These are phyloP conservation scores for Python bivittatus DNA, from an alignment of 2,113 vertebrate species.

Conservation along the genomic window DNA sequence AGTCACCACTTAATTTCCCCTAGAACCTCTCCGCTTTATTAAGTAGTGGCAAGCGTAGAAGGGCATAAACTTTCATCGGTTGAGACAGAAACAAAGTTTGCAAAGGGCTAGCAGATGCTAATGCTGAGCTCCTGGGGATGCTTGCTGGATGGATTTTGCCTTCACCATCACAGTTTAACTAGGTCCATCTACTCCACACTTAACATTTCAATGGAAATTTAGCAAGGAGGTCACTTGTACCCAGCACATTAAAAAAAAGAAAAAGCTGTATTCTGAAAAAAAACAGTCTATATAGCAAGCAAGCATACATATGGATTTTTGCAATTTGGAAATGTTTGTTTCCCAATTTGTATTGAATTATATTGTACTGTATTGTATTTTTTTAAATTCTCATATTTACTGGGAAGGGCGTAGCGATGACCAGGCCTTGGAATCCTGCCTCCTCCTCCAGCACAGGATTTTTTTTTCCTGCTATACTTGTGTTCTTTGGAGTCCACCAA, in stretches of 20 bases:
- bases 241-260: background rate
- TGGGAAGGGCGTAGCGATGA: background rate
- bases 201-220: background rate
- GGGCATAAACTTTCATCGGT: background rate
- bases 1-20: background rate
- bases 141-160: background rate
- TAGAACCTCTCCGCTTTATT: background rate
- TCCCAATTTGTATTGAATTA: too few species aligned
- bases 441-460: background rate
- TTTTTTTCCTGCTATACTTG: background rate
- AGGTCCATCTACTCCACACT: background rate
- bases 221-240: background rate
- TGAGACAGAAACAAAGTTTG: background rate
- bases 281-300: too few species aligned
- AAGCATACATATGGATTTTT: background rate
- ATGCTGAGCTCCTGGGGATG: background rate
- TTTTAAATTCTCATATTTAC: background rate
- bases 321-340: background rate
- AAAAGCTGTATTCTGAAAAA: background rate
- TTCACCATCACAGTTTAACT: background rate
- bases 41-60: background rate
- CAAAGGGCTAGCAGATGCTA: background rate
- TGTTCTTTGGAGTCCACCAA: background rate
- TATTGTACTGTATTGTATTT: background rate
- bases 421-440: background rate